A percentile compares a stretch with the other conserved stretches of the same genome.
phyloP scores from a whole-genome alignment of 1,140 invertebrate species.

The Aporrectodea caliginosa region DNA sequence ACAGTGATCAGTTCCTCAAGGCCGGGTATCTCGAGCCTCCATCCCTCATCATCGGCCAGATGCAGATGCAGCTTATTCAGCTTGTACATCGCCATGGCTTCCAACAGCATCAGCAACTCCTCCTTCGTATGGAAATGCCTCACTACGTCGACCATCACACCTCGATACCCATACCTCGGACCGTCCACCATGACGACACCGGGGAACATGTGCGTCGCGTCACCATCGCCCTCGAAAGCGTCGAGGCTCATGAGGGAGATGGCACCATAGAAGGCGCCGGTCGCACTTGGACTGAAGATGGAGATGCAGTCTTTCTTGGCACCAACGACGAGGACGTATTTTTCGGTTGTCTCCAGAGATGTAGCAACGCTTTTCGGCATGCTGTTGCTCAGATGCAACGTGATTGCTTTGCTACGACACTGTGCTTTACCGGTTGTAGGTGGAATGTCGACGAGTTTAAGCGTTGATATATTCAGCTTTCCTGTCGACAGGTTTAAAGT shows the following conservation, averaged over 20 bases:
- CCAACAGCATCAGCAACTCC: constrained; percentile 32
- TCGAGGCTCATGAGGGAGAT: background rate
- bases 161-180: constrained; percentile 45
- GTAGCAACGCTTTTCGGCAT: background rate
- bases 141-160: constrained; percentile 46
- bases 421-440: background rate
- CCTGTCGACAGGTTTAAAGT: background rate
- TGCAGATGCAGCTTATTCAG: constrained; percentile 52
- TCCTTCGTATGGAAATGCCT: constrained; percentile 45
- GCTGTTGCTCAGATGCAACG: background rate
- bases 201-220: background rate
- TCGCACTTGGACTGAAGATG: background rate
- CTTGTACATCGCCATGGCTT: constrained; percentile 50
- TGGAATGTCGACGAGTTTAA: background rate
- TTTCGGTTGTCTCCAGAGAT: background rate
- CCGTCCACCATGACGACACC: constrained; percentile 37
- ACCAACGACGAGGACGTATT: background rate
- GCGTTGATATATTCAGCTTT: background rate
- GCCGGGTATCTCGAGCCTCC: constrained; percentile 47
- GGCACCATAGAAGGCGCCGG: background rate
- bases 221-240: background rate
- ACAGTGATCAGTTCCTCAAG: constrained; percentile 50
- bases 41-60: constrained; percentile 53
- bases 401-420: background rate
- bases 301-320: constrained; percentile 1